Percentiles rank a stretch among this genome's conserved stretches.
These are phyloP conservation scores for Chionodraco myersi DNA, from an alignment of 2,113 vertebrate species.

Conservation along the genomic window DNA sequence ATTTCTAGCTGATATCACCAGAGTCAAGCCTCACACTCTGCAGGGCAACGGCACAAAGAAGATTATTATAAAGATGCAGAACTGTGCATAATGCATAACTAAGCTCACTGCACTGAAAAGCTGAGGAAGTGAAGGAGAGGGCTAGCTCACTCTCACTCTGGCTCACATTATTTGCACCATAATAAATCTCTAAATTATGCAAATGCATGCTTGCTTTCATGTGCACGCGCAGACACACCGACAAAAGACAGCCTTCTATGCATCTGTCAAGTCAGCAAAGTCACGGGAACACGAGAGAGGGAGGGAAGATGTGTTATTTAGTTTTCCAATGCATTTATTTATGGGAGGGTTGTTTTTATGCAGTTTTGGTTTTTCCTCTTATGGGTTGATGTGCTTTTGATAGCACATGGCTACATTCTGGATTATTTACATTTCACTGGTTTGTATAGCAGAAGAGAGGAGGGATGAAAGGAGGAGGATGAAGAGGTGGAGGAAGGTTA, in stretches of 20 bases:
- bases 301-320: slow-evolving; percentile 29
- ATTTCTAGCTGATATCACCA: not conserved
- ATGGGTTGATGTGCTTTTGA: slow-evolving; percentile 31
- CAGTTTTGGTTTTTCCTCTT: slow-evolving; percentile 36
- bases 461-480: slow-evolving; percentile 1
- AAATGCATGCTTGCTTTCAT: slow-evolving; percentile 38
- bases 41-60: slow-evolving; percentile 26
- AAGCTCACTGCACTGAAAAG: slow-evolving; percentile 32
- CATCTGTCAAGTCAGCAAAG: slow-evolving; percentile 54
- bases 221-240: slow-evolving; percentile 24
- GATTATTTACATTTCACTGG: slow-evolving; percentile 46
- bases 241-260: slow-evolving; percentile 30
- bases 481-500: not conserved
- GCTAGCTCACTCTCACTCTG: slow-evolving; percentile 10
- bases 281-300: not conserved
- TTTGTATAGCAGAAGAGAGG: slow-evolving; percentile 22
- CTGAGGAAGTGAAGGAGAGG: not conserved
- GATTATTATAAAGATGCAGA: slow-evolving; percentile 58
- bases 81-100: slow-evolving; percentile 43
- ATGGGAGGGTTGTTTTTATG: slow-evolving; percentile 47
- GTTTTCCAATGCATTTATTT: slow-evolving; percentile 52
- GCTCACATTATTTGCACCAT: slow-evolving; percentile 43
- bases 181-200: slow-evolving; percentile 60
- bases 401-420: slow-evolving; percentile 6
- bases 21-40: not conserved